Percentiles rank a stretch among this genome's conserved stretches.
These are phyloP conservation scores for Stegodyphus mimosarum DNA, from an alignment of 1,140 invertebrate species.

Conservation along the genomic window DNA sequence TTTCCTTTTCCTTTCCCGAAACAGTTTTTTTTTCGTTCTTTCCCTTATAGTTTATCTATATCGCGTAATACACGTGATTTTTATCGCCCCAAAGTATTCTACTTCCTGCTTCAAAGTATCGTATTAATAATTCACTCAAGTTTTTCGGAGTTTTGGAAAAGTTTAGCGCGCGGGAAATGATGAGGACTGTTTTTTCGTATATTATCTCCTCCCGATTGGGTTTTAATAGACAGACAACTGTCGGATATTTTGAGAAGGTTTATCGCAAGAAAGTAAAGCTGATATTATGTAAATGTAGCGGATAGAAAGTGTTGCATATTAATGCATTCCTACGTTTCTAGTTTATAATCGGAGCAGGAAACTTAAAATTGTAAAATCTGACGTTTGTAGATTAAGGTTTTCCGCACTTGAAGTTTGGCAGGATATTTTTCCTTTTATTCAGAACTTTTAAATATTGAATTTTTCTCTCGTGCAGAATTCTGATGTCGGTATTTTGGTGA, in stretches of 20 bases:
- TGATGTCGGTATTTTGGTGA: too few relatives aligned
- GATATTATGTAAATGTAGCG: conserved; percentile 40
- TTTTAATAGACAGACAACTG: conserved; percentile 10
- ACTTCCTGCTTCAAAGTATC: neutral
- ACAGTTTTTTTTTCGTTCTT: neutral
- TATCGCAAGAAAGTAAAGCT: conserved; percentile 11
- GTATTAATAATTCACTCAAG: conserved; percentile 16
- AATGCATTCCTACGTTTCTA: conserved; percentile 29
- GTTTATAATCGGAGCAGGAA: too few relatives aligned
- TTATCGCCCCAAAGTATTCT: conserved; percentile 8
- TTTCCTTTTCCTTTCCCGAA: conserved; percentile 2
- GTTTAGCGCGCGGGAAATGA: neutral
- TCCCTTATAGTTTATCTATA: conserved; percentile 8
- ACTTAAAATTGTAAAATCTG: too few relatives aligned
- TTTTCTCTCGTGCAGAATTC: too few relatives aligned
- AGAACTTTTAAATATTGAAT: too few relatives aligned
- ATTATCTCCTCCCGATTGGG: neutral
- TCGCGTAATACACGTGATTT: conserved; percentile 4
- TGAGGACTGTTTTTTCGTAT: neutral
- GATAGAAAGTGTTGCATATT: conserved; percentile 31
- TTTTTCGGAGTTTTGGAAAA: conserved; percentile 4
- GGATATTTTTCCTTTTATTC: too few relatives aligned
- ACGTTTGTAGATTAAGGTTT: too few relatives aligned
- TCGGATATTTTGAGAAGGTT: conserved; percentile 3
- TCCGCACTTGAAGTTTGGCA: too few relatives aligned